These are phyloP conservation scores for Glyphotaelius pellucidus DNA, from an alignment of 2,888 invertebrate genomes.

Conservation along the genomic window DNA sequence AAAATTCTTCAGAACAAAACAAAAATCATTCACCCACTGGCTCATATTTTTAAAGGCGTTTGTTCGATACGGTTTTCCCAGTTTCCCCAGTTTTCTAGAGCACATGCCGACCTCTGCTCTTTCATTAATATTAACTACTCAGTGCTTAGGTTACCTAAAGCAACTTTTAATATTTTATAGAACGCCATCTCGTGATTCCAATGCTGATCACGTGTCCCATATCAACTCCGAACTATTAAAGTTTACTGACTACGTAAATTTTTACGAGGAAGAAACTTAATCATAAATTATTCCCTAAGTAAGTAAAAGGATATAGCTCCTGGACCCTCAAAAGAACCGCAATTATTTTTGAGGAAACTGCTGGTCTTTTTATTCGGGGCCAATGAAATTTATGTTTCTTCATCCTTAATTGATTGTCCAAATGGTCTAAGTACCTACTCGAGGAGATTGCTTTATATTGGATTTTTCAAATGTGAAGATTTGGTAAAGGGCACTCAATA, in stretches of 20 bases:
- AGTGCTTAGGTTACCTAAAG: neutral
- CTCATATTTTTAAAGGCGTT: neutral
- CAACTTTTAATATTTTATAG: slow-evolving; percentile 20
- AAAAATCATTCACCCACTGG: neutral
- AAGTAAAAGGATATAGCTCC: slow-evolving; percentile 31
- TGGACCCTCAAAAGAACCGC: slow-evolving; percentile 22
- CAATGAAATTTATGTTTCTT: slow-evolving; percentile 20
- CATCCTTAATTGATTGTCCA: slow-evolving; percentile 24
- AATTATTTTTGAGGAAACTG: slow-evolving; percentile 31
- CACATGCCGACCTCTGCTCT: neutral
- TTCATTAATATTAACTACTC: neutral
- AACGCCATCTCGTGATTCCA: slow-evolving; percentile 16
- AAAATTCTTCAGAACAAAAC: too few relatives aligned
- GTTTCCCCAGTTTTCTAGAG: neutral
- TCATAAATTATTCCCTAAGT: slow-evolving; percentile 64
- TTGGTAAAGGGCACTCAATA: neutral
- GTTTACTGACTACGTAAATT: slow-evolving; percentile 61
- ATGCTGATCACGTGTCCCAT: slow-evolving; percentile 61
- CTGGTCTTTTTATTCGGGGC: neutral
- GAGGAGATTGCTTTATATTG: neutral
- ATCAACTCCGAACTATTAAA: slow-evolving; percentile 56
- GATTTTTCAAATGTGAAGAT: neutral
- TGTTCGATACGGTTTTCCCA: neutral
- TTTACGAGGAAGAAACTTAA: slow-evolving; percentile 65
- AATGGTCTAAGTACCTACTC: neutral